Evolutionary conservation across 1,140 invertebrate genomes (phyloP), one percentile per base, ranked within the genome.

Genomic region (Bilobella aurantiaca): DNA sequence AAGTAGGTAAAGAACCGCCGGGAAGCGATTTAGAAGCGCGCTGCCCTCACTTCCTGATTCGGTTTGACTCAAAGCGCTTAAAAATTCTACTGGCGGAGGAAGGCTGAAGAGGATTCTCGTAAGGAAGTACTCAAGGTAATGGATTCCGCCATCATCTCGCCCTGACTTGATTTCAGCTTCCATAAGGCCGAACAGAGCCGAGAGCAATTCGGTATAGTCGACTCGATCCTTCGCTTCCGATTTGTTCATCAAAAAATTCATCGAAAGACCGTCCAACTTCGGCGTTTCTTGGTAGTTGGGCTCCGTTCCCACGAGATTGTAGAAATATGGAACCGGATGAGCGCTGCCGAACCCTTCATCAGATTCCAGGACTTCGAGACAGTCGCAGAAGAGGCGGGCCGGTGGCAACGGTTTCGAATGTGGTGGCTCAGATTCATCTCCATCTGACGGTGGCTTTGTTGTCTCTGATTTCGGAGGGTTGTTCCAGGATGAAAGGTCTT

Each of bases 111-210:
- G 25, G 2, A 73, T 29, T 23, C 69, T 31, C 2, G 85, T 87
- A 73, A 96, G 93, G 75, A 92, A 93, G 78, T 96, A 96, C 71
- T 96, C 90, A 64, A 91, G 86, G 2, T 89, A 86, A 73, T 56
- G 53, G 29, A 34, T 46, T 16, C 12, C 47, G 32, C 5, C 56
- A 29, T 12, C 5, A 3, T 37, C 16, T 53, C 5, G 8, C 49
- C 0, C 91, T 76, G 32, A 86, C 87, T 31, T 85, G 84, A 60
- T 83, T 82, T 30, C 82, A 5, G 68, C 28, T 16, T 72, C 65
- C 2, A 58, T 28, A n/a, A 94, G 86, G 72, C 87, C 86, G 37
- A 95, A 85, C 16, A 96, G 78, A 0, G 91, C 88, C 74, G 94
- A 87, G 63, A 96, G 86, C 14, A 98, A 77, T 31, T 88, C 76